phyloP scores from a whole-genome alignment of 37 sponge, comb jelly and placozoan genomes.

The Axinella damicornis region DNA sequence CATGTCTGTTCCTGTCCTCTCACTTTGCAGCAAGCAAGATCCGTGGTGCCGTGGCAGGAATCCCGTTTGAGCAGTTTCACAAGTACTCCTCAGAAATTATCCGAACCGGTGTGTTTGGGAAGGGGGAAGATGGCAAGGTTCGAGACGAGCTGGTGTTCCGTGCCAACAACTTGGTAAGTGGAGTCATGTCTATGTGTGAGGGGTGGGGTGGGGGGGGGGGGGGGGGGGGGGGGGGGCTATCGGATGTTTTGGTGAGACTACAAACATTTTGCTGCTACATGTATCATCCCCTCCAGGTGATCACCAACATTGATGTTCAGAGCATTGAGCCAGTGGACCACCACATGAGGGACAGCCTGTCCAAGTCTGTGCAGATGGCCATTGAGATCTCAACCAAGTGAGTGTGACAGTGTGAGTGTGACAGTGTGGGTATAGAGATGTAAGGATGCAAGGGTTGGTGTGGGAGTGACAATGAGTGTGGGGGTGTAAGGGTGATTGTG shows the following conservation, averaged over 20 bases:
- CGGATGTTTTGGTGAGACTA: not conserved
- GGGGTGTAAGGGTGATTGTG: too few relatives aligned
- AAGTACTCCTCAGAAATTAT: constrained; percentile 88
- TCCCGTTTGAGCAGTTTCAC: constrained; percentile 95
- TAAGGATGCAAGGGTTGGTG: too few relatives aligned
- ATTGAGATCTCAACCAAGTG: constrained; percentile 95
- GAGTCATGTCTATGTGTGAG: not conserved
- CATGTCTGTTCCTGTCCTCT: not conserved
- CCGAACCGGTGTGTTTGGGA: constrained; percentile 81
- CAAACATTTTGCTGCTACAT: too few relatives aligned
- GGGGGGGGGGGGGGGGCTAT: not conserved
- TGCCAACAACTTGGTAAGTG: constrained; percentile 90
- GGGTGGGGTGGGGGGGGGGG: not conserved
- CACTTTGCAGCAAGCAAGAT: constrained; percentile 72
- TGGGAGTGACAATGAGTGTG: too few relatives aligned
- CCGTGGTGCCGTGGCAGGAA: constrained; percentile 80
- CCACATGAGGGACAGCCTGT: constrained; percentile 89
- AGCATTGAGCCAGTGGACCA: constrained; percentile 92
- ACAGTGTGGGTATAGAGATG: too few relatives aligned
- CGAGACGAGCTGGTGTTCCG: constrained; percentile 53
- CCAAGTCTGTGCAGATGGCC: constrained; percentile 96
- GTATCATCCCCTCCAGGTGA: constrained; percentile 47
- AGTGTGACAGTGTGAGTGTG: too few relatives aligned
- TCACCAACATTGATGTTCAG: constrained; percentile 92
- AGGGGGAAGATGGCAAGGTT: constrained; percentile 71